Percentiles rank a stretch among this genome's conserved stretches.
These are phyloP conservation scores for Microctonus aethiopoides DNA, from an alignment of 2,888 invertebrate species.

Conservation along the genomic window DNA sequence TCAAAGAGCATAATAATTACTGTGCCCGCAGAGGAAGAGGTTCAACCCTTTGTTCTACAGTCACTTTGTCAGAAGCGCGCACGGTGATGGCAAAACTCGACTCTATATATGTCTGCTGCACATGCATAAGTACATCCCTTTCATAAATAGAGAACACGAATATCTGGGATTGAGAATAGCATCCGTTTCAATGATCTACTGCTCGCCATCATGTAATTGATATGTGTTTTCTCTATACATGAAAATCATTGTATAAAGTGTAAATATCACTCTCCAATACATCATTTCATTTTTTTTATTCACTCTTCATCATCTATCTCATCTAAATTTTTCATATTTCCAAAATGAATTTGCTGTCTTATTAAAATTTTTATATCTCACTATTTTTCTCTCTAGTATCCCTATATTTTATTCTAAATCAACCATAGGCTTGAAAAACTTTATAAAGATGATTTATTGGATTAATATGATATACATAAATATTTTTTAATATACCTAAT, in stretches of 20 bases:
- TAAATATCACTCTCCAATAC: conserved; percentile 15
- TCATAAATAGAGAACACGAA: conserved; percentile 11
- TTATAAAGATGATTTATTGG: too few species aligned
- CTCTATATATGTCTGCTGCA: not conserved
- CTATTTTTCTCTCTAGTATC: too few species aligned
- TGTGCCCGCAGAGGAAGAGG: conserved; percentile 64
- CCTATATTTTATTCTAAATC: too few species aligned
- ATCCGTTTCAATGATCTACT: conserved; percentile 54
- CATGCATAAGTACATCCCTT: conserved; percentile 32
- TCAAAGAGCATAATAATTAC: conserved; percentile 67
- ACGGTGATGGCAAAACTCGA: conserved; percentile 21
- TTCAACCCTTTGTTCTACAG: conserved; percentile 66
- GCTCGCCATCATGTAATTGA: conserved; percentile 61
- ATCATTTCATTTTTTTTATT: not conserved
- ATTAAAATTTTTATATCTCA: too few species aligned
- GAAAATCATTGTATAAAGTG: conserved; percentile 53
- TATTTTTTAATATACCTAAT: too few species aligned
- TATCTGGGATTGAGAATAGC: conserved; percentile 44
- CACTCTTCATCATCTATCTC: conserved; percentile 4
- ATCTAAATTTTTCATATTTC: too few species aligned
- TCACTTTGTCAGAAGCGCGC: conserved; percentile 60
- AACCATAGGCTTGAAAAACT: too few species aligned
- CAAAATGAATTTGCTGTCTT: too few species aligned
- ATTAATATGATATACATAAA: too few species aligned
- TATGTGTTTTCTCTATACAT: conserved; percentile 54